Percentiles rank a stretch among this genome's conserved stretches.
These are phyloP conservation scores for Pelosia muscerda DNA, from an alignment of 2,888 invertebrate genomes.

Conservation along the genomic window DNA sequence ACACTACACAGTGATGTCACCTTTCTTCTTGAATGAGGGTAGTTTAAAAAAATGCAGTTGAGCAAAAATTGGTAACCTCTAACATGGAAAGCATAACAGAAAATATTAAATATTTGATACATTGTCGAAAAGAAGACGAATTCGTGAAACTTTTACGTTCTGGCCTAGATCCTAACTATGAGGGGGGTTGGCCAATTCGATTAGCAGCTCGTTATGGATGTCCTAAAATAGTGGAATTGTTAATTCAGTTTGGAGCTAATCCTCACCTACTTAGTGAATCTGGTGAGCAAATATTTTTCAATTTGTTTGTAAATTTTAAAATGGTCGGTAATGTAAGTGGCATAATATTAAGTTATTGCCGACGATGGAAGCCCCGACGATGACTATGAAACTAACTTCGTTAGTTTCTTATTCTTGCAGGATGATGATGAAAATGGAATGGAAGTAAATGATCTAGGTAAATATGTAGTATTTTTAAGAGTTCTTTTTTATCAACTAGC, in stretches of 20 bases:
- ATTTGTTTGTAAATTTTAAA: too few relatives aligned
- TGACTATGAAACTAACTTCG: too few relatives aligned
- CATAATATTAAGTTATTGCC: too few relatives aligned
- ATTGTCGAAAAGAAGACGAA: constrained; percentile 64
- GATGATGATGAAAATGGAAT: too few relatives aligned
- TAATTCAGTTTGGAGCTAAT: constrained; percentile 77
- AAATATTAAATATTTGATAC: constrained; percentile 65
- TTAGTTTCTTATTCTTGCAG: too few relatives aligned
- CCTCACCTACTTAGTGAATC: constrained; percentile 77
- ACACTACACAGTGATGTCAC: too few relatives aligned
- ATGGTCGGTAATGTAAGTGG: too few relatives aligned
- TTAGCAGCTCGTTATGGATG: constrained; percentile 76
- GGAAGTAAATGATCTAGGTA: too few relatives aligned
- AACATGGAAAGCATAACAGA: constrained; percentile 62
- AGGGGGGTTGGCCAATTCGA: constrained; percentile 80
- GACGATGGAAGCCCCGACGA: too few relatives aligned
- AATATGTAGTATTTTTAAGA: too few relatives aligned
- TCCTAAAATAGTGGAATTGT: constrained; percentile 66
- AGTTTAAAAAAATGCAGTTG: constrained; percentile 11
- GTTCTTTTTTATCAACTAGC: too few relatives aligned
- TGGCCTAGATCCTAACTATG: constrained; percentile 77
- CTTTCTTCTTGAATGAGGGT: constrained; percentile 10
- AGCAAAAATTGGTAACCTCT: constrained; percentile 11
- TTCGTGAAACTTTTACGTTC: constrained; percentile 64
- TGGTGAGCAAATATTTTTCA: constrained; percentile 59